Percentiles rank a stretch among this genome's conserved stretches.
Conservation (phyloP, 1,140 invertebrate genomes). For the Microplitis demolitor region DNA sequence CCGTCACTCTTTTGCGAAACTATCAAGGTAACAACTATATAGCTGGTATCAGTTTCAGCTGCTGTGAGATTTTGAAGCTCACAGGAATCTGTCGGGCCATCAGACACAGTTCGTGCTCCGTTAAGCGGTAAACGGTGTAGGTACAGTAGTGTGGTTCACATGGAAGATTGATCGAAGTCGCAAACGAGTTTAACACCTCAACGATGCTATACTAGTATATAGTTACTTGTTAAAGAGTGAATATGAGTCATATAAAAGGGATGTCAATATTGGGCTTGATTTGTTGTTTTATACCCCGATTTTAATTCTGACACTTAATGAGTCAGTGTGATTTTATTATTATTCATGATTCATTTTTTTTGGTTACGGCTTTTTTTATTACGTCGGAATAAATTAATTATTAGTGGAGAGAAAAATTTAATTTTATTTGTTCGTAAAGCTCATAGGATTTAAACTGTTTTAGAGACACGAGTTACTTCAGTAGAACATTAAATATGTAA, state of each 20-base stretch:
- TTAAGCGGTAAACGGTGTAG: constrained; percentile 31
- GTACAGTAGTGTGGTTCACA: constrained; percentile 24
- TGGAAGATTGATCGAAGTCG: constrained; percentile 29
- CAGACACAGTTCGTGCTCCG: constrained; percentile 29
- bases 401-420: too few species aligned
- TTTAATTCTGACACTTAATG: not conserved
- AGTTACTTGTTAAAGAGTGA: not conserved
- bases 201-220: not conserved
- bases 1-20: too few species aligned
- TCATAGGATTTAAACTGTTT: too few species aligned
- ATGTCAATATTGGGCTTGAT: not conserved
- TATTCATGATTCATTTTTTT: too few species aligned
- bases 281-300: not conserved
- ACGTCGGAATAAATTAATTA: too few species aligned
- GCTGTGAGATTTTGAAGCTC: constrained; percentile 18
- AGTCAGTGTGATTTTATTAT: too few species aligned
- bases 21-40: not conserved
- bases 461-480: too few species aligned
- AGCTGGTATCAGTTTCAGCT: not conserved
- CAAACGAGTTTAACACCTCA: constrained; percentile 23
- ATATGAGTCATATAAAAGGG: too few species aligned
- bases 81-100: constrained; percentile 16
- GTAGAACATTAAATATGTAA: too few species aligned
- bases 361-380: too few species aligned
- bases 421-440: too few species aligned